These are phyloP conservation scores for Stegostoma tigrinum DNA, from an alignment of 2,113 vertebrate genomes.

Conservation along the genomic window DNA sequence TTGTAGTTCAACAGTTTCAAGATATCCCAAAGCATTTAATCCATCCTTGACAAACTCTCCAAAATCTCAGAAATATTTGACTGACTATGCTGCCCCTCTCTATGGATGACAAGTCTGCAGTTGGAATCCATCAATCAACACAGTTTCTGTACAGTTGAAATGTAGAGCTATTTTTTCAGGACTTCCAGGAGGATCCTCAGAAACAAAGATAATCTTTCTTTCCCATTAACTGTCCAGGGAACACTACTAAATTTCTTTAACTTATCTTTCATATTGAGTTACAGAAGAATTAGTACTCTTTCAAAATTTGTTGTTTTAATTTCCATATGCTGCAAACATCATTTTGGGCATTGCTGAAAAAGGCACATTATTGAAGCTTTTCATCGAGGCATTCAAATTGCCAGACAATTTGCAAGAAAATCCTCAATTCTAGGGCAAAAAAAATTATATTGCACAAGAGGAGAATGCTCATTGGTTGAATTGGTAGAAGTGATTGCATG, in stretches of 20 bases:
- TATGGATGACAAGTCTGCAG: background rate
- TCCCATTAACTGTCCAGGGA: background rate
- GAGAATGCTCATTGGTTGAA: too few species aligned
- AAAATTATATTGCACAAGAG: too few species aligned
- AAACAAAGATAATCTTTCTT: background rate
- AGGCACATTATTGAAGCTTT: too few species aligned
- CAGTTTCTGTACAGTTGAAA: background rate
- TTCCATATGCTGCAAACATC: background rate
- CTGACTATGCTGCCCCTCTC: too few species aligned
- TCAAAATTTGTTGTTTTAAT: background rate
- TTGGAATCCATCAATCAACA: background rate
- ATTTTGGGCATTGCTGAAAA: too few species aligned
- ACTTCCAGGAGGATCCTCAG: background rate
- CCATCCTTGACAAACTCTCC: slow-evolving; percentile 14
- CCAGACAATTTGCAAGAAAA: too few species aligned
- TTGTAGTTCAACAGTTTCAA: too few species aligned
- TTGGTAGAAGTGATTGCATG: too few species aligned
- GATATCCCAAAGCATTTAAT: background rate
- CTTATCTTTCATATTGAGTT: background rate
- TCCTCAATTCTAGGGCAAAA: too few species aligned
- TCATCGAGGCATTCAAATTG: too few species aligned
- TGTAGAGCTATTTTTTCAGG: background rate
- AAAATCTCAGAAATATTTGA: background rate
- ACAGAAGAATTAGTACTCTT: background rate
- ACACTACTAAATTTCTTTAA: background rate